These are phyloP conservation scores for Muntiacus reevesi DNA, from an alignment of 2,113 vertebrate species.

Conservation along the genomic window DNA sequence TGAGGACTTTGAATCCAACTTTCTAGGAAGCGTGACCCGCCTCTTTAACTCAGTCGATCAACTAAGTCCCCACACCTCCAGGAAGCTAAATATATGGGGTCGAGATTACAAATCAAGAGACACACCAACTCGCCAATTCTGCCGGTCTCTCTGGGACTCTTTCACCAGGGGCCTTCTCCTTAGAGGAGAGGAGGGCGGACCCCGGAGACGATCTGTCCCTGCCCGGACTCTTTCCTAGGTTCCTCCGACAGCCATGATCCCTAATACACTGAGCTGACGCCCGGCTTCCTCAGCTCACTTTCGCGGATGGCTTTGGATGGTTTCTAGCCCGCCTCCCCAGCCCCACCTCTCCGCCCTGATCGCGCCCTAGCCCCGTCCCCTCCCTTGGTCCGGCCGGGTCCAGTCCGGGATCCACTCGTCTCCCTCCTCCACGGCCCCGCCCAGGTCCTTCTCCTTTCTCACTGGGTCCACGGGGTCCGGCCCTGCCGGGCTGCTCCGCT, in stretches of 20 bases:
- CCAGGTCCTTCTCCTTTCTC: not conserved
- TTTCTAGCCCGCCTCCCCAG: not conserved
- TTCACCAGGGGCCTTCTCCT: not conserved
- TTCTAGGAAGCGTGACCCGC: not conserved
- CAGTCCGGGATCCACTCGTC: no score
- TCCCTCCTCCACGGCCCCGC: fast-evolving
- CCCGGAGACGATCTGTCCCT: not conserved
- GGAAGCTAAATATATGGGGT: not conserved
- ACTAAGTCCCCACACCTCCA: not conserved
- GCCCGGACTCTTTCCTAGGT: no score
- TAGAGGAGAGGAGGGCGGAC: not conserved
- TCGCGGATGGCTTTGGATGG: not conserved
- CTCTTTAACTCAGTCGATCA: not conserved
- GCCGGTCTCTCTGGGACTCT: not conserved
- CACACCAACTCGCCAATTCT: not conserved
- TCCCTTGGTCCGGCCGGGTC: no score
- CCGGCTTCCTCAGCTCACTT: fast-evolving
- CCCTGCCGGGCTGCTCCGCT: fast-evolving
- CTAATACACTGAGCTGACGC: fast-evolving
- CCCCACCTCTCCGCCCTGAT: not conserved
- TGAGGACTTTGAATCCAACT: not conserved
- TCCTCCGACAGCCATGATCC: not conserved
- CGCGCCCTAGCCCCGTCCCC: not conserved
- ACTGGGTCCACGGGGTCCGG: fast-evolving
- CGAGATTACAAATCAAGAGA: not conserved